Evolutionary conservation across 2,888 invertebrate species (phyloP), one percentile per base, ranked within the genome.

Genomic region (Matsumyia berberina): DNA sequence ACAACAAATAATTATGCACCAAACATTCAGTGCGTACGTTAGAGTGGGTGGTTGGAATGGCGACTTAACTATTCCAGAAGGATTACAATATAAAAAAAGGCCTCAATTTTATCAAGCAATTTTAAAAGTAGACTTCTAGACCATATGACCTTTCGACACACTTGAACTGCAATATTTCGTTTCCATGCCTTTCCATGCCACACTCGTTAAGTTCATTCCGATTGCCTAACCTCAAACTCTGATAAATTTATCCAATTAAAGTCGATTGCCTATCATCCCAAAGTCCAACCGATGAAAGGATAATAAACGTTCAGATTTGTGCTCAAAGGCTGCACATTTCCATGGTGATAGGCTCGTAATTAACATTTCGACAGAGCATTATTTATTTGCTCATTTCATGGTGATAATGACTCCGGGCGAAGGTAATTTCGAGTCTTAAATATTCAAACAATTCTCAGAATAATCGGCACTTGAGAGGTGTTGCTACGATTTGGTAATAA

Each of bases 221-320:
- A 35, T 5, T 33, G 33, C 53, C 8, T 15, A 8, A 7, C 33
- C 33, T 17, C 11, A 55, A 35, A 35, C 35, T 5, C 29, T 5
- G 3, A 35, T 15, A 37, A 24, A 24, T n/a, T 19, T 39, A 24
- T 58, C 39, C 24, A 58, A 58, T 39, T 58, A 58, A 37, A 24
- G 64, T 64, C 19, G n/a, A 64, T 49, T 62, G 62, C 44, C 19
- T 17, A 17, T 15, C 53, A 53, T 33, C 46, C 33, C 11, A 8
- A 31, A 46, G 17, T 46, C 4, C 1, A 4, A 46, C 46, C 33
- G 33, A 44, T 33, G 17, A 12, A 19, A 42, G 19, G 19, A 49
- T 17, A 33, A 44, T 57, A 57, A 37, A 19, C 37, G 24, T 39
- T 39, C 39, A 12, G 58, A 58, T 58, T 39, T 29, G 12, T 39